phyloP scores from a whole-genome alignment of 2,113 vertebrate genomes.

The Silurus glanis region DNA sequence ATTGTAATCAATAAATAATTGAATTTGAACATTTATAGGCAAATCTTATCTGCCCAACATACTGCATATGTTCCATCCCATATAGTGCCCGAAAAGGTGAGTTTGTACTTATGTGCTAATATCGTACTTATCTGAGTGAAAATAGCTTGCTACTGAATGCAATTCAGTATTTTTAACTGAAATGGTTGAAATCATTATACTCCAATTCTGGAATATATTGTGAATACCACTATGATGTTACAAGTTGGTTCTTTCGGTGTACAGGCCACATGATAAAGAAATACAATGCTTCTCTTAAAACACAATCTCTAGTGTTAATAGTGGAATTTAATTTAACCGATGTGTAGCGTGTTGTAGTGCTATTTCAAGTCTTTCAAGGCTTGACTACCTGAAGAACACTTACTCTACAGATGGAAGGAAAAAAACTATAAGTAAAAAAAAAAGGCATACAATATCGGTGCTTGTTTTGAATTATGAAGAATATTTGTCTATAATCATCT shows the following conservation, averaged over 20 bases:
- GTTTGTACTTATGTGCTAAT: neutral
- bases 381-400: neutral
- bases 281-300: conserved; percentile 22
- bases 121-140: conserved; percentile 4
- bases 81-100: conserved; percentile 14
- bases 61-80: conserved; percentile 1
- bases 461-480: neutral
- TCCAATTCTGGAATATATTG: conserved; percentile 39
- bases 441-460: neutral
- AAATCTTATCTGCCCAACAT: conserved; percentile 1
- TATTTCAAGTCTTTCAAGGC: neutral
- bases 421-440: neutral
- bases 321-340: neutral
- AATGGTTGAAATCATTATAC: neutral
- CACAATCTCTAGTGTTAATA: conserved; percentile 16
- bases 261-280: neutral
- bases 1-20: conserved; percentile 33
- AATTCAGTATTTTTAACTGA: conserved; percentile 20
- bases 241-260: neutral
- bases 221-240: conserved; percentile 17
- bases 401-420: neutral
- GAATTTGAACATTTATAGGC: conserved; percentile 23
- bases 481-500: too few relatives aligned
- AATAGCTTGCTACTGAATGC: conserved; percentile 6
- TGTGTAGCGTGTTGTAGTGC: conserved; percentile 12